A percentile compares a stretch with the other conserved stretches of the same genome.
Evolutionary conservation across 2,113 vertebrate genomes (phyloP).

Genomic region (Thamnophis sirtalis): DNA sequence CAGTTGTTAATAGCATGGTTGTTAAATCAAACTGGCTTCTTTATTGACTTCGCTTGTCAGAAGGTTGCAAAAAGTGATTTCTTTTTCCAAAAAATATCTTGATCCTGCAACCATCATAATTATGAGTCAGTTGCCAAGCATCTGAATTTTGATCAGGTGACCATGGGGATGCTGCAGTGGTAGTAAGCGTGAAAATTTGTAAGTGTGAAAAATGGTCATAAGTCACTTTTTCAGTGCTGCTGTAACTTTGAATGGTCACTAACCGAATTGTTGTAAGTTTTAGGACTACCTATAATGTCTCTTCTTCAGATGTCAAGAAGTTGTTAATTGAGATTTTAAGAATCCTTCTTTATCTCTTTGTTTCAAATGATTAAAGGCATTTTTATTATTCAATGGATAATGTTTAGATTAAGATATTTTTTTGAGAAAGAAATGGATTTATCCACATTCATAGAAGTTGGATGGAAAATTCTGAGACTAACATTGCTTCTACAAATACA

Average conservation of each 20-base stretch:
- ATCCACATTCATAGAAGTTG: neutral
- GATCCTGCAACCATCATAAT: neutral
- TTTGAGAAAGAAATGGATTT: neutral
- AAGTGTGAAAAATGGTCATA: neutral
- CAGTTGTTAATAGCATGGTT: neutral
- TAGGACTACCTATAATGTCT: neutral
- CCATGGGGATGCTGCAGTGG: neutral
- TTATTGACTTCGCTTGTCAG: neutral
- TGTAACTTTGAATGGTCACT: neutral
- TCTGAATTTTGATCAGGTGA: neutral
- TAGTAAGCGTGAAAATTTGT: neutral
- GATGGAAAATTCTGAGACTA: neutral
- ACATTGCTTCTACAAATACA: neutral
- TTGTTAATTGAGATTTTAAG: neutral
- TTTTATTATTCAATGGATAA: neutral
- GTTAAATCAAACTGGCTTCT: neutral
- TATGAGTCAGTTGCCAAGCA: neutral
- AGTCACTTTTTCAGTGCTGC: neutral
- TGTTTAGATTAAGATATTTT: neutral
- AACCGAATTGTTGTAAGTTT: neutral
- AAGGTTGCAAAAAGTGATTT: neutral
- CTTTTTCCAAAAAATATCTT: neutral
- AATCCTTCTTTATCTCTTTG: neutral
- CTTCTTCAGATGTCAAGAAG: neutral
- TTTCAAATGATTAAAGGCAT: neutral